phyloP scores from a whole-genome alignment of 2,113 vertebrate species.

The Nymphicus hollandicus region DNA sequence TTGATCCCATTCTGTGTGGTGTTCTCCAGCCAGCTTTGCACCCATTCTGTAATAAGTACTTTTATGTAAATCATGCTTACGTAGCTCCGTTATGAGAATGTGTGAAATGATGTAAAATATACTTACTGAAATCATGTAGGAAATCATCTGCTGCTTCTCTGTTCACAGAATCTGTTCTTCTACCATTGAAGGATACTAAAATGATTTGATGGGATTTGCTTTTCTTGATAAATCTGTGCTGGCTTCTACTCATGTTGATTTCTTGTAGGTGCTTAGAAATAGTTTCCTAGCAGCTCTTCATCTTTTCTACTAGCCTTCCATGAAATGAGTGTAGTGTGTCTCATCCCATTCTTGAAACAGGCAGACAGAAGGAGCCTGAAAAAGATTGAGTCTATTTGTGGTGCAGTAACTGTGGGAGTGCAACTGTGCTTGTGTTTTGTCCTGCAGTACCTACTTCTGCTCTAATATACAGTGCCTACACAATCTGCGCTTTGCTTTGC shows the following conservation, averaged over 20 bases:
- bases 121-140: not conserved
- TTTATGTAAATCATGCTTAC: not conserved
- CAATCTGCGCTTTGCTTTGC: not conserved
- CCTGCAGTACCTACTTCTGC: not conserved
- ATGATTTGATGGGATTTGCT: not conserved
- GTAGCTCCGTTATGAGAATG: accelerated
- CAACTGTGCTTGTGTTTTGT: not conserved
- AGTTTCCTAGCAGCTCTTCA: not conserved
- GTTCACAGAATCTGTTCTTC: not conserved
- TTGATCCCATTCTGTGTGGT: not conserved
- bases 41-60: not conserved
- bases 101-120: not conserved
- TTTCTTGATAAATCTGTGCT: not conserved
- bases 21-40: not conserved
- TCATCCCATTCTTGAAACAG: not conserved
- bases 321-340: not conserved
- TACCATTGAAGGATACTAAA: not conserved
- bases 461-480: not conserved
- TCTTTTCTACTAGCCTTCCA: not conserved
- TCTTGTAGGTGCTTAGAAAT: not conserved
- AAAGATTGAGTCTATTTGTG: not conserved
- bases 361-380: not conserved
- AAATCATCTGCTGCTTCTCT: not conserved
- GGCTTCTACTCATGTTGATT: not conserved
- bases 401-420: not conserved